Conservation (phyloP, 1,140 invertebrate species). For the Lithobius niger region DNA sequence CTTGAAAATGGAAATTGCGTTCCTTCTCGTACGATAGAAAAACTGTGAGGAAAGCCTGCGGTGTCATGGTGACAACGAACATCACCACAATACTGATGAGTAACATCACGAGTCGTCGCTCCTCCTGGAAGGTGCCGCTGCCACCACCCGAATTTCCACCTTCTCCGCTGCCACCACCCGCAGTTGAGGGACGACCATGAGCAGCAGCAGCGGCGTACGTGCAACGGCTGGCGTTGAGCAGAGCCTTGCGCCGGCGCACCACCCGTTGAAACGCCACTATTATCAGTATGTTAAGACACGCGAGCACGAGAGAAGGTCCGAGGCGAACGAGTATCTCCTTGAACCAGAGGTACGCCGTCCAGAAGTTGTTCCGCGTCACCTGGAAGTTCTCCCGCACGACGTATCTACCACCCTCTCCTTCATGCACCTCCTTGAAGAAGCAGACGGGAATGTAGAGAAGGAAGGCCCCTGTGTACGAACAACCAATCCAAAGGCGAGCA, state of each 20-base stretch:
- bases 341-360: conserved; percentile 24
- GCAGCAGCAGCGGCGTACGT: conserved; percentile 4
- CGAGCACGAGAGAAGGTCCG: conserved; percentile 49
- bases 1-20: conserved; percentile 35
- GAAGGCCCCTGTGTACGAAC: conserved; percentile 28
- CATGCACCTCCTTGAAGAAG: conserved; percentile 25
- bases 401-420: conserved; percentile 15
- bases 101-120: conserved; percentile 49
- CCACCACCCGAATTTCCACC: conserved; percentile 10
- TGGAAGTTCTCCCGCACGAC: conserved; percentile 20
- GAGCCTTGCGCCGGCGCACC: conserved; percentile 45
- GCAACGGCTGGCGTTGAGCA: conserved; percentile 32
- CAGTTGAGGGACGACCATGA: neutral
- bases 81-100: conserved; percentile 55
- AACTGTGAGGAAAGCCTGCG: conserved; percentile 53
- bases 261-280: conserved; percentile 51
- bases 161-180: conserved; percentile 2
- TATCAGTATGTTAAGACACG: conserved; percentile 51
- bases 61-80: conserved; percentile 58
- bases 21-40: conserved; percentile 26
- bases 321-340: conserved; percentile 27
- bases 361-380: conserved; percentile 19
- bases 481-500: conserved; percentile 25
- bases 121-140: conserved; percentile 44
- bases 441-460: conserved; percentile 29